phyloP scores from a whole-genome alignment of 1,140 invertebrate genomes.

The Leguminivora glycinivorella region DNA sequence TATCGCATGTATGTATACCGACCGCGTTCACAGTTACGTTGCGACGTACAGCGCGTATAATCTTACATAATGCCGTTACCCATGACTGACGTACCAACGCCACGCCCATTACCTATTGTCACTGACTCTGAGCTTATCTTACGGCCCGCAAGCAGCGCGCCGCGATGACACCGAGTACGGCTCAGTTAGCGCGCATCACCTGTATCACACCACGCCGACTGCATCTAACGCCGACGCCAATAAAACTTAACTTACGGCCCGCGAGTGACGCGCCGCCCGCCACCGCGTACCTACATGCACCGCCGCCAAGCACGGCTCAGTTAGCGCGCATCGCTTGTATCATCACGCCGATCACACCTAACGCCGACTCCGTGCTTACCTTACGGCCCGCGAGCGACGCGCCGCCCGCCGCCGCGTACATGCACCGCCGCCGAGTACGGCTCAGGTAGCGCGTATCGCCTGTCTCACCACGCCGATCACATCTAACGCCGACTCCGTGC shows the following conservation, averaged over 20 bases:
- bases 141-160: slow-evolving; percentile 85
- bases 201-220: slow-evolving; percentile 46
- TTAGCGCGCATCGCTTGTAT: slow-evolving; percentile 42
- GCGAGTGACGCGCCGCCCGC: slow-evolving; percentile 85
- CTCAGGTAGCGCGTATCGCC: slow-evolving; percentile 54
- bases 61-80: no score
- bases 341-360: slow-evolving; percentile 38
- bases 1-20: no score
- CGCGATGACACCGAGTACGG: slow-evolving; percentile 82
- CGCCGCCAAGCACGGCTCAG: slow-evolving; percentile 59
- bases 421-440: slow-evolving; percentile 82
- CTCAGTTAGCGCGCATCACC: slow-evolving; percentile 54
- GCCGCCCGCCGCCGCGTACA: slow-evolving; percentile 88
- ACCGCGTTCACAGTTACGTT: no score
- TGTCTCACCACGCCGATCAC: slow-evolving; percentile 47
- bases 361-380: slow-evolving; percentile 63
- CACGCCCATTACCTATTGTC: no score
- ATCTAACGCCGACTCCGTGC: slow-evolving; percentile 58
- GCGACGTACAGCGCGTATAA: no score
- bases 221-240: slow-evolving; percentile 51
- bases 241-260: slow-evolving; percentile 80
- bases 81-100: no score
- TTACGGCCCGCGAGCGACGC: slow-evolving; percentile 85
- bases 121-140: slow-evolving; percentile 74
- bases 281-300: slow-evolving; percentile 84